Evolutionary conservation across 2,797 vertebrate species (phyloP), one percentile per base, ranked within the genome.

Genomic region (Oophaga sylvatica): DNA sequence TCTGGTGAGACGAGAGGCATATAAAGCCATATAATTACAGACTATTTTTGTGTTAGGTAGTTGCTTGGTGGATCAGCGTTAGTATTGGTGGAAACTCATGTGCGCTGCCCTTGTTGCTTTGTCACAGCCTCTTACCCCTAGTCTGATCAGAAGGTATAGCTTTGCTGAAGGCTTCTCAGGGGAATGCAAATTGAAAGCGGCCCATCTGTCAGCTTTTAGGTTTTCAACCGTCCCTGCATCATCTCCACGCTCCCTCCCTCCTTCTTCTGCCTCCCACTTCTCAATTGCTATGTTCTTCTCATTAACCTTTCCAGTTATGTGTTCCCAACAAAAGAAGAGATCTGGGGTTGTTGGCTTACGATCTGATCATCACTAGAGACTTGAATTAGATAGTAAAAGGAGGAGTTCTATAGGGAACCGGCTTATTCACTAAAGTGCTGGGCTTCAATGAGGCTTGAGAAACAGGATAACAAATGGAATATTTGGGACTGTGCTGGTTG

Each of bases 131-230:
- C 73, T 75, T 83, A 71, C 76, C 71, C 60, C 35, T 81, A 53
- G 71, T 45, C 79, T 83, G 86, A 87, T 88, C 73, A 87, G 81
- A 78, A 86, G 89, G 60, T 73, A 59, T 76, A 88, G 88, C 60
- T 85, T 80, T 45, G 67, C 83, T 80, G 76, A 89, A 86, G 83
- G 71, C 87, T 86, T 77, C 88, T 83, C 88, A 22, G 48, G 88
- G 88, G 88, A 86, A 86, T 86, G 86, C 88, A 83, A 89, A 89
- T 81, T 89, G 91, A 89, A 91, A 91, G 83, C 86, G 62, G 90
- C 91, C 92, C 93, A 93, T 94, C 93, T 94, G 93, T 92, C 92
- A 93, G 90, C 86, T 59, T 73, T 87, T 78, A 89, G 88, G 71
- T 83, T 86, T 89, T 83, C 84, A 89, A 89, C 88, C 57, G 88